Evolutionary conservation across 2,888 invertebrate genomes (phyloP).

Genomic region (Leptopilina syphax): DNA sequence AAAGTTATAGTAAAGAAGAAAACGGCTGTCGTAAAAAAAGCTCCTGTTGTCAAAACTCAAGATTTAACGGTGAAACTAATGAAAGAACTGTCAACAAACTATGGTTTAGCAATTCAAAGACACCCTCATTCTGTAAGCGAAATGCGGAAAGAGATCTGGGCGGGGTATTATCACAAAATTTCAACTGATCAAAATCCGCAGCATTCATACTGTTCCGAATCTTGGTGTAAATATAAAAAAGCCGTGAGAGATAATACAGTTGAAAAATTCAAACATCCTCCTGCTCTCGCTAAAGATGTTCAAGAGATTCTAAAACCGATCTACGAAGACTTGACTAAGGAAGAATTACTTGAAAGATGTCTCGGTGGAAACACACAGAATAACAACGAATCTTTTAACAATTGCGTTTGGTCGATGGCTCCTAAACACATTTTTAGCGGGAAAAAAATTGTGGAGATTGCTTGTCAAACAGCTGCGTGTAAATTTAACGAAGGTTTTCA

Average conservation of each 20-base stretch:
- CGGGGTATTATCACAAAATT: constrained; percentile 50
- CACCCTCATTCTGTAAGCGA: constrained; percentile 42
- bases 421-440: constrained; percentile 56
- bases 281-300: constrained; percentile 47
- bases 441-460: constrained; percentile 53
- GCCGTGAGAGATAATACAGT: constrained; percentile 48
- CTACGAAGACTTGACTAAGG: constrained; percentile 47
- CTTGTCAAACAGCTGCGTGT: constrained; percentile 47
- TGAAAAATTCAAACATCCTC: constrained; percentile 50
- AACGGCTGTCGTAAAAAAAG: not conserved
- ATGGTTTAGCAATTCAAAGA: constrained; percentile 59
- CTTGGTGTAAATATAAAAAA: constrained; percentile 48
- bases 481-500: constrained; percentile 56
- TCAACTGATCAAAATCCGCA: constrained; percentile 56
- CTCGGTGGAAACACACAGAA: constrained; percentile 55
- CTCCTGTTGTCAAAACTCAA: not conserved
- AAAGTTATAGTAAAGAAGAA: not conserved
- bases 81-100: constrained; percentile 56
- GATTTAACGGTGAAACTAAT: constrained; percentile 54
- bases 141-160: constrained; percentile 53
- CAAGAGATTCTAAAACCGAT: constrained; percentile 51
- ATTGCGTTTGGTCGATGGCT: constrained; percentile 51
- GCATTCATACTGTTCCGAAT: constrained; percentile 51
- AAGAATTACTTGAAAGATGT: constrained; percentile 54
- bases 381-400: constrained; percentile 57